Evolutionary conservation across 2,888 invertebrate species (phyloP), one percentile per base, ranked within the genome.

Genomic region (Lithophane leautieri): DNA sequence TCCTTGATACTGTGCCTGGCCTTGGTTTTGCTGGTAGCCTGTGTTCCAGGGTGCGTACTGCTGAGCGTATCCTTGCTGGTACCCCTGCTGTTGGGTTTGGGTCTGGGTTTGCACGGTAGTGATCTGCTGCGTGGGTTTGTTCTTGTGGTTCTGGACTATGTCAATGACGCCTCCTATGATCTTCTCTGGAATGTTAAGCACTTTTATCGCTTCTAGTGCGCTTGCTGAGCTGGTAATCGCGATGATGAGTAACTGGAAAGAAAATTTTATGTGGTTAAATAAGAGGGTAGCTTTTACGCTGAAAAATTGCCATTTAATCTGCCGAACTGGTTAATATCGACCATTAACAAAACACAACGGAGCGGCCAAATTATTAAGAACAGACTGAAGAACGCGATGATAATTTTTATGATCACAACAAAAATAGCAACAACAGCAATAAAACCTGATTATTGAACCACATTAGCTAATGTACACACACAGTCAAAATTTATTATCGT

Each of bases 81-180:
- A 91, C 8, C 75, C 72, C 67, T 90, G 89, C 77, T 90, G 90
- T 34, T 86, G 86, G 0, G 61, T 67, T 28, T 88, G 88, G 0
- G 60, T 63, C 28, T 85, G 88, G 0, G 60, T 63, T n/a, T 85
- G 87, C 2, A 70, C 65, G 1, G 73, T 47, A 0, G 77, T 73
- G 1, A 68, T 67, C 61, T 79, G 86, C 72, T 80, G 87, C 8
- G 70, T 67, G 0, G 94, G 95, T 71, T 96, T 96, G 86, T 94
- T 94, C 85, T 96, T 96, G 82, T 96, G 95, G 62, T 88, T 94
- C 74, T 95, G 94, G 1, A 96, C 94, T 14, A 95, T 94, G 79
- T 96, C 96, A 19, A 96, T 96, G n/a, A 96, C 95, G 0, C 95
- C 94, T 3, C 95, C 95, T 52, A 96, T 94, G 34, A 96, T 95